phyloP scores from a whole-genome alignment of 1,140 invertebrate genomes.

The Drosophila mayri region DNA sequence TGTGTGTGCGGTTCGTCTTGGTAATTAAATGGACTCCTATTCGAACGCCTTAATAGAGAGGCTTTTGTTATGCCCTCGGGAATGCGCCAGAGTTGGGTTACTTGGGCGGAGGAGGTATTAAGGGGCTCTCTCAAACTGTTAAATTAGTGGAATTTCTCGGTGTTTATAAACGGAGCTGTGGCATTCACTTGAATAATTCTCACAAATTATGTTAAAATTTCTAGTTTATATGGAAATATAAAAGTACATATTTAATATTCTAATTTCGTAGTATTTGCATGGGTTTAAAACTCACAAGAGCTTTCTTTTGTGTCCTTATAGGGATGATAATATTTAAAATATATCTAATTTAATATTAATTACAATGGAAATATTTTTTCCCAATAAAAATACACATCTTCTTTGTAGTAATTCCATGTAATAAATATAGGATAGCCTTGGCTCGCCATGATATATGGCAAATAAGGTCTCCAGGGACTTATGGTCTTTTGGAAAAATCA shows the following conservation, averaged over 20 bases:
- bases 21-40: constrained; percentile 59
- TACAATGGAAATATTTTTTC: background rate
- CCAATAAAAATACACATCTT: no score
- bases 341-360: background rate
- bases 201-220: background rate
- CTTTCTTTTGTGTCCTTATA: background rate
- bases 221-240: background rate
- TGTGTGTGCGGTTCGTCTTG: constrained; percentile 51
- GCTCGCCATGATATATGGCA: background rate
- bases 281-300: no score
- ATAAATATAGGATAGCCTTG: no score
- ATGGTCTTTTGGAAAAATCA: constrained; percentile 8
- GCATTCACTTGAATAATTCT: background rate
- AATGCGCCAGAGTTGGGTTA: constrained; percentile 38
- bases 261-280: no score
- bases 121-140: constrained; percentile 18
- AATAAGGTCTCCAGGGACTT: background rate
- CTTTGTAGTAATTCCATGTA: background rate
- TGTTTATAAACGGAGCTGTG: constrained; percentile 4
- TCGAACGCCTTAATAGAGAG: constrained; percentile 37
- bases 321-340: background rate
- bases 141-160: constrained; percentile 22
- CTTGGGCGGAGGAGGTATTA: constrained; percentile 2
- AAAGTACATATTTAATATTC: no score
- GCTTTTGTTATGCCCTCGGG: constrained; percentile 44